Conservation (phyloP, 2,888 invertebrate species). For the Pristionchus mayeri region DNA sequence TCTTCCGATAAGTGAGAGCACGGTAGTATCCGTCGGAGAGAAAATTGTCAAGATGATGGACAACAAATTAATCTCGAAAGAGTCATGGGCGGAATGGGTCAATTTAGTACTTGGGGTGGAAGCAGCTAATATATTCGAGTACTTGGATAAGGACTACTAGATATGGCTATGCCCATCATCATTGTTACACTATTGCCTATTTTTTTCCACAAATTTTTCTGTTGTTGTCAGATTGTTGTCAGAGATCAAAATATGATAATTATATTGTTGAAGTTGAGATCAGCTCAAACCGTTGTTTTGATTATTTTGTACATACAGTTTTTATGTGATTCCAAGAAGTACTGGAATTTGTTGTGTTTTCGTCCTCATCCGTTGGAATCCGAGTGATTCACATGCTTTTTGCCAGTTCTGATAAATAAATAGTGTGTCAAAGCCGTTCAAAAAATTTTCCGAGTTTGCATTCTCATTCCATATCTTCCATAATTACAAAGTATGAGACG, state of each 20-base stretch:
- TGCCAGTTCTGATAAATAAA: not conserved
- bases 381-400: not conserved
- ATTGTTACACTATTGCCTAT: not conserved
- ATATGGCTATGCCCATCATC: not conserved
- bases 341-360: not conserved
- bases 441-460: not conserved
- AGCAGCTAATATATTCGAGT: not conserved
- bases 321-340: not conserved
- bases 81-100: conserved; percentile 19
- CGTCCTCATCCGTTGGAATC: not conserved
- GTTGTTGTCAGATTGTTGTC: not conserved
- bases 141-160: conserved; percentile 11
- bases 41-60: not conserved
- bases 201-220: not conserved
- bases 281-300: not conserved
- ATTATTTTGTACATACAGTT: not conserved
- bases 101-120: not conserved
- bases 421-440: not conserved
- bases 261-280: too few relatives aligned
- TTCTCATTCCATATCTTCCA: not conserved
- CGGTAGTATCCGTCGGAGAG: not conserved
- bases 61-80: not conserved
- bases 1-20: not conserved
- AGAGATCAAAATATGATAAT: too few relatives aligned
- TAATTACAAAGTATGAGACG: not conserved